Percentiles rank a stretch among this genome's conserved stretches.
phyloP scores from a whole-genome alignment of 2,797 vertebrate genomes.

The Myotis planiceps region DNA sequence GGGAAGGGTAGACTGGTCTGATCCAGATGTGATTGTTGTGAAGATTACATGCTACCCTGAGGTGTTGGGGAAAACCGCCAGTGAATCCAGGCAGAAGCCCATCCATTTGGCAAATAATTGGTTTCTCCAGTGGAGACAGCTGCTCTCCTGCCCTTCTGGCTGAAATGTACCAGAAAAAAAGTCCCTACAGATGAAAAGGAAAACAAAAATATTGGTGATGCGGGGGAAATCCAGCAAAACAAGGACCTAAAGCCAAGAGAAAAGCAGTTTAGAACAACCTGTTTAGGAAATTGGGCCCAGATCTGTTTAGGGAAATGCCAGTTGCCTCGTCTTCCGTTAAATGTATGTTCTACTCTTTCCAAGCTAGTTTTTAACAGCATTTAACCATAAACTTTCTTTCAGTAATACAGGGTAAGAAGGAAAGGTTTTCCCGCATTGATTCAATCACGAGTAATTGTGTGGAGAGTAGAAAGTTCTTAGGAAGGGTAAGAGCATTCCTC shows the following conservation, averaged over 20 bases:
- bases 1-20: neutral
- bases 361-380: neutral
- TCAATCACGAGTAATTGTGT: conserved; percentile 21
- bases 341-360: conserved; percentile 26
- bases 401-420: neutral
- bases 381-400: neutral
- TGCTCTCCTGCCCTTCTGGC: conserved; percentile 83
- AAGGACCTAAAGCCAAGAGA: conserved; percentile 4
- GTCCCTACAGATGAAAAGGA: conserved; percentile 80
- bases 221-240: neutral
- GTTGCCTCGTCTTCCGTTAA: neutral
- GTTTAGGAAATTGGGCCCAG: neutral
- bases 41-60: neutral
- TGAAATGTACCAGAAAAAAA: conserved; percentile 68
- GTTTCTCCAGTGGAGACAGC: conserved; percentile 77
- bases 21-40: conserved; percentile 48
- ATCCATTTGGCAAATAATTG: conserved; percentile 76
- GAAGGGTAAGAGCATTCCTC: neutral
- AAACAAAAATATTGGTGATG: neutral
- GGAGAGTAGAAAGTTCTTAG: neutral
- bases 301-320: neutral
- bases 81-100: conserved; percentile 63
- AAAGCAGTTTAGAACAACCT: conserved; percentile 56
- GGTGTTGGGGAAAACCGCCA: neutral
- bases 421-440: neutral